Conservation (phyloP, 2,113 vertebrate species). For the Marcusenius ussheri region DNA sequence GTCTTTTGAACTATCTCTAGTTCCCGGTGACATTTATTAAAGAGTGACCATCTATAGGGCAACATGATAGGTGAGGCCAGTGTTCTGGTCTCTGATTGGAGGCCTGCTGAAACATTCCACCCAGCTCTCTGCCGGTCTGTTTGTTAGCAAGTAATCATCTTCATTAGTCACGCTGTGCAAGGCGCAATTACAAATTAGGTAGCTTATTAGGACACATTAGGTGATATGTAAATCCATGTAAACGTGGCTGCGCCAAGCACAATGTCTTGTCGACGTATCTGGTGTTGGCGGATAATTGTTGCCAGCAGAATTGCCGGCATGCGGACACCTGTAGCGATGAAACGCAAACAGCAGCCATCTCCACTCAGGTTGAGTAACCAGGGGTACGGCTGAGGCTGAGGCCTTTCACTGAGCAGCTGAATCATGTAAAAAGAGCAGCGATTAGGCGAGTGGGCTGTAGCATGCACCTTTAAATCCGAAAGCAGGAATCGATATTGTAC, state of each 20-base stretch:
- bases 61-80: not conserved
- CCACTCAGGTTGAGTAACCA: not conserved
- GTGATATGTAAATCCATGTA: constrained; percentile 7
- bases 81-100: not conserved
- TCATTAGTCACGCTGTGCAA: constrained; percentile 6
- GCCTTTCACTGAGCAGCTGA: not conserved
- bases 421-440: not conserved
- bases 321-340: not conserved
- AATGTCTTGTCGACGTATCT: not conserved
- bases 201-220: constrained; percentile 8
- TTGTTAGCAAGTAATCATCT: not conserved
- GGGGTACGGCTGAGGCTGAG: not conserved
- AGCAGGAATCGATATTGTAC: not conserved
- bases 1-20: not conserved
- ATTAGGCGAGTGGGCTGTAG: not conserved
- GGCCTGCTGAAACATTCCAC: not conserved
- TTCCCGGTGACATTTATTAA: not conserved
- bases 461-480: not conserved
- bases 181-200: constrained; percentile 6
- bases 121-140: not conserved
- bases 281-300: not conserved
- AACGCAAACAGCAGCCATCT: not conserved
- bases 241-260: not conserved
- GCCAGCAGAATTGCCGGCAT: not conserved
- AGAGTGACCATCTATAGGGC: not conserved